Percentiles rank a stretch among this genome's conserved stretches.
Evolutionary conservation across 2,888 invertebrate species (phyloP).

Genomic region (Dusona sp.): DNA sequence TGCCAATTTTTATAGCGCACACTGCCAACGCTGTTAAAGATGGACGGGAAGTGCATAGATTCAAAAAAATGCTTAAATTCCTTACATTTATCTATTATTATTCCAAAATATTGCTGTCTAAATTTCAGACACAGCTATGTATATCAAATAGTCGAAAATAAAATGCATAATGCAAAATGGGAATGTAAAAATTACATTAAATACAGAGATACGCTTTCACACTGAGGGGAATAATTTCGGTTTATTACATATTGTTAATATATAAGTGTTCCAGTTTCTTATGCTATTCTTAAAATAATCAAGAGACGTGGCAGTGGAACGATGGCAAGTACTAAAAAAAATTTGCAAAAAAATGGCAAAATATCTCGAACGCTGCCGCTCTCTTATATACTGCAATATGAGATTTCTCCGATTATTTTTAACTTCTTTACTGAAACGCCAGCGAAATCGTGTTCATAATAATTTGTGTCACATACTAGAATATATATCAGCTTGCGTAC

Average conservation of each 20-base stretch:
- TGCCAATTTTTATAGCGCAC: background rate
- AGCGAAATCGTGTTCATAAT: background rate
- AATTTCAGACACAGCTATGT: background rate
- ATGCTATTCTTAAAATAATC: background rate
- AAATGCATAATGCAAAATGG: background rate
- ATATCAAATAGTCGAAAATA: too few species aligned
- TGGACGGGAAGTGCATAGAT: background rate
- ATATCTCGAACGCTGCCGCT: background rate
- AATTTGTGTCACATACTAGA: background rate
- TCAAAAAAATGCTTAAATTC: background rate
- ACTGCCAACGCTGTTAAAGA: background rate
- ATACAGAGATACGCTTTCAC: too few species aligned
- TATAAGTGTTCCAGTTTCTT: background rate
- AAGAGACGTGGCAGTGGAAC: background rate
- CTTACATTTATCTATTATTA: background rate
- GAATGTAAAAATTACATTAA: too few species aligned
- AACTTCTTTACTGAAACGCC: background rate
- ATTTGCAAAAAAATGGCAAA: background rate
- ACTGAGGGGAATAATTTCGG: background rate
- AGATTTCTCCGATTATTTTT: background rate
- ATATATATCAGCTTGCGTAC: too few species aligned
- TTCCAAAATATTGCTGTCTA: background rate
- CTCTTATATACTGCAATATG: background rate
- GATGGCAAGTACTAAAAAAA: background rate
- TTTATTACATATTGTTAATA: background rate